Evolutionary conservation across 2,113 vertebrate species (phyloP), one percentile per base, ranked within the genome.

Genomic region (Eurypyga helias): DNA sequence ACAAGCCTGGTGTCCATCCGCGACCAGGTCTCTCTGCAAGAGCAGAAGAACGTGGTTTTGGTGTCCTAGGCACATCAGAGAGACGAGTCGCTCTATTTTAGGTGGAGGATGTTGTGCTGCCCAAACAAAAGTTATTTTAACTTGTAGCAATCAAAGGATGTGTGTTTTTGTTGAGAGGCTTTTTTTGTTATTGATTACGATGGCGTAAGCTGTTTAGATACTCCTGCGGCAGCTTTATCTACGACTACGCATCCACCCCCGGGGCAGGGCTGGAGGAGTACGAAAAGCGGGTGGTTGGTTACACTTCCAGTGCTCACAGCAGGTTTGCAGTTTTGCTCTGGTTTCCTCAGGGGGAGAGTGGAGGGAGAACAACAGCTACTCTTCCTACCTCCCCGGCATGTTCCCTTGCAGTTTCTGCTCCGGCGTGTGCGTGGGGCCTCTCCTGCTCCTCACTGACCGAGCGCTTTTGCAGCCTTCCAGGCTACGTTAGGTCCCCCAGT

Each of bases 381-480:
- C 20, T 52, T 55, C 58, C 12, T 25, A 1, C 19, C 21, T 60
- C 26, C 18, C 4, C 1, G 0, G 17, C 15, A 5, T 7, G 2
- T 34, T 46, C 55, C 48, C 34, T 10, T 75, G 25, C 49, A 5
- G 1, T 34, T 72, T 28, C 64, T 67, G 49, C 36, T 64, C 52
- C 54, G 7, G 1, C 20, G 0, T 0, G 0, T 8, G 11, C 0
- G 0, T 1, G 9, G 14, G 11, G 26, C 11, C 34, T 26, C 60
- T 66, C 28, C 3, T 0, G 15, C 46, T 34, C 31, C 34, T 36
- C 12, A 6, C 31, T 31, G 17, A 11, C 20, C 33, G 19, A 6
- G 9, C 4, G 2, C 18, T 75, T 43, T 13, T 54, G 20, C 36
- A n/a, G 82, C 57, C 71, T 82, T 85, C 46, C 43, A 9, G 52